phyloP scores from a whole-genome alignment of 2,888 invertebrate genomes.

The Brachypalpus laphriformis region DNA sequence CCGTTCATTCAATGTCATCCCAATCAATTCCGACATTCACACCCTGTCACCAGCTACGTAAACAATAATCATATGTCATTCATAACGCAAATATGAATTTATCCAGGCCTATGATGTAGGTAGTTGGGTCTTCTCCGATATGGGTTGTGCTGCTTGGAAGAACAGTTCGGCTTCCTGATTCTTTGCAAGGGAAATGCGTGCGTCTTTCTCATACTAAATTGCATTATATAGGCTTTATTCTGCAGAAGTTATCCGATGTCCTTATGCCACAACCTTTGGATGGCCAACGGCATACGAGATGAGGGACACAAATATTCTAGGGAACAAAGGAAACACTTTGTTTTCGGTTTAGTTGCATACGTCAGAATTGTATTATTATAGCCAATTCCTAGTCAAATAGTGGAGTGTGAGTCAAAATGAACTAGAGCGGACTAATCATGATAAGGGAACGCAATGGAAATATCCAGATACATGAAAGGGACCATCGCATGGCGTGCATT shows the following conservation, averaged over 20 bases:
- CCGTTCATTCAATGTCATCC: conserved; percentile 58
- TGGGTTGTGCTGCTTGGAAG: neutral
- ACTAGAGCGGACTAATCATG: neutral
- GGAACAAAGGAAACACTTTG: neutral
- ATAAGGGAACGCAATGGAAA: too few species aligned
- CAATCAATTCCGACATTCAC: conserved; percentile 59
- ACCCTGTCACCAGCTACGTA: conserved; percentile 38
- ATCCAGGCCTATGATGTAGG: neutral
- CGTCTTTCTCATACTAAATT: neutral
- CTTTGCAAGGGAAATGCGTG: neutral
- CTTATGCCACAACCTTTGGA: neutral
- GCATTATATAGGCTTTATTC: neutral
- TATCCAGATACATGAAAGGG: too few species aligned
- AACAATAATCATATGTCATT: conserved; percentile 71
- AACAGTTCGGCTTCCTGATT: neutral
- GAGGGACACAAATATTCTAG: neutral
- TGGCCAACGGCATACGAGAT: neutral
- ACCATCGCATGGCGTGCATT: too few species aligned
- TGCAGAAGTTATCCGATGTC: neutral
- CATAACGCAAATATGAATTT: conserved; percentile 51
- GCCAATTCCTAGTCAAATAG: neutral
- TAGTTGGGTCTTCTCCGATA: neutral
- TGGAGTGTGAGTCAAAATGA: neutral
- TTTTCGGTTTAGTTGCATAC: neutral
- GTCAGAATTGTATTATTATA: neutral